Percentiles rank a stretch among this genome's conserved stretches.
phyloP scores from a whole-genome alignment of 2,888 invertebrate genomes.

The Cremastinae sp. region DNA sequence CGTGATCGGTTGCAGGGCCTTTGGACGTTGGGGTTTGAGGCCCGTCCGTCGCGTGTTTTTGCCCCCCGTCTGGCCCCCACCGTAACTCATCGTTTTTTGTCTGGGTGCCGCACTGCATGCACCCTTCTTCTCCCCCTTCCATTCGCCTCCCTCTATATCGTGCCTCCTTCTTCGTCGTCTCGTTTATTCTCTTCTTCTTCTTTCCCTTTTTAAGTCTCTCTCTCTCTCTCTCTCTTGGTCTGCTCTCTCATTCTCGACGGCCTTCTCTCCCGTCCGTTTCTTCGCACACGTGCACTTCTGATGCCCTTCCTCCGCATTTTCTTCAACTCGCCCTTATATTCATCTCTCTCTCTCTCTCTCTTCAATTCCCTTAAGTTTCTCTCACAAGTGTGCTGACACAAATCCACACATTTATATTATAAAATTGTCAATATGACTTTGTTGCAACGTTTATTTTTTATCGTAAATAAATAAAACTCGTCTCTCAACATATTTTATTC shows the following conservation, averaged over 20 bases:
- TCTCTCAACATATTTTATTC: too few relatives aligned
- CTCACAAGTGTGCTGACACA: too few relatives aligned
- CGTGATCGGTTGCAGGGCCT: constrained; percentile 68
- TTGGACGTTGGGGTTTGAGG: constrained; percentile 69
- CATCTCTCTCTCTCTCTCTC: constrained; percentile 26
- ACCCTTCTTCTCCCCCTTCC: constrained; percentile 34
- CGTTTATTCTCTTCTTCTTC: constrained; percentile 16
- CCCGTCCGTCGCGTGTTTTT: constrained; percentile 75
- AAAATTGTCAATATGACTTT: too few relatives aligned
- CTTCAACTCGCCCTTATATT: constrained; percentile 53
- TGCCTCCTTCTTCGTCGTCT: constrained; percentile 75
- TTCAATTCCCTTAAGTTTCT: constrained; percentile 32
- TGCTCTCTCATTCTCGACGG: constrained; percentile 58
- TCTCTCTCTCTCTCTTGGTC: constrained; percentile 45
- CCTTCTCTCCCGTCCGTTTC: constrained; percentile 53
- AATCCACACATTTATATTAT: too few relatives aligned
- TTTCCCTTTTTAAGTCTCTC: constrained; percentile 30
- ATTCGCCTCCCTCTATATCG: constrained; percentile 12
- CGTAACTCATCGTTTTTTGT: constrained; percentile 76
- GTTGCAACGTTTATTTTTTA: too few relatives aligned
- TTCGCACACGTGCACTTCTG: constrained; percentile 51
- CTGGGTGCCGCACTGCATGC: constrained; percentile 71
- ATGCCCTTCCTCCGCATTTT: constrained; percentile 51
- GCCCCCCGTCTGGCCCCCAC: constrained; percentile 76
- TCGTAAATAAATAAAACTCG: too few relatives aligned